Base-by-base conservation (phyloP, 1,140 invertebrate species). In the Aphelinus certus region DNA sequence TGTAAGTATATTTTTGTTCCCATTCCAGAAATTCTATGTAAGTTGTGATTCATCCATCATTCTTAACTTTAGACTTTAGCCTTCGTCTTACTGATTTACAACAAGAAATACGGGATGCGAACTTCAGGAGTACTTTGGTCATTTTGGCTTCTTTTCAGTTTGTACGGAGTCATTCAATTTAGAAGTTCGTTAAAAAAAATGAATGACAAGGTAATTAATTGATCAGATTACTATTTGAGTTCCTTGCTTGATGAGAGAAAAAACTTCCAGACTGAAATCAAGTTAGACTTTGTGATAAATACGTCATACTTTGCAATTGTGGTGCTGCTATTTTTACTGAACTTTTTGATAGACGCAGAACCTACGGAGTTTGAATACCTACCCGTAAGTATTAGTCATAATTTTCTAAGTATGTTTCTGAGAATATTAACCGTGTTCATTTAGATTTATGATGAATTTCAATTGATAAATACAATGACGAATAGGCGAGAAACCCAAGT, bases 91-190 rank as follows among this genome's bases (percentile, higher is more conserved):
- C 87, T 96, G 77, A 88, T 91, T 73, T 93, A 93, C 77, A 96
- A 97, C 83, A 91, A 92, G 82, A 94, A 93, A 84, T 91, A 92
- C 89, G 97, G 96, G 46, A 89, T 97, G 76, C 88, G 93, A 79
- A 94, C 95, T 7, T 97, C 96, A 10, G 96, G 96, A 46, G 89
- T 96, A 63, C 87, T 96, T 78, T 97, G 97, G 84, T 85, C 95
- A 56, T 98, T 97, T 88, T 98, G 95, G 95, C 89, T 96, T 48
- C 83, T 95, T 2, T 82, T 95, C 61, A 84, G 89, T 3, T 7
- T 97, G 46, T 92, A 91, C 77, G 93, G 93, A 51, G 85, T 93
- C 75, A 89, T 95, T 42, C 93, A 93, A 80, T 94, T 94, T 79
- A 90, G 95, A 79, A 92, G 91, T 62, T 90, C 94, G 83, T 87